These are phyloP conservation scores for Phacellophora camtschatica DNA, from an alignment of 30 jellyfish, hydroid and myxozoan genomes.

Conservation along the genomic window DNA sequence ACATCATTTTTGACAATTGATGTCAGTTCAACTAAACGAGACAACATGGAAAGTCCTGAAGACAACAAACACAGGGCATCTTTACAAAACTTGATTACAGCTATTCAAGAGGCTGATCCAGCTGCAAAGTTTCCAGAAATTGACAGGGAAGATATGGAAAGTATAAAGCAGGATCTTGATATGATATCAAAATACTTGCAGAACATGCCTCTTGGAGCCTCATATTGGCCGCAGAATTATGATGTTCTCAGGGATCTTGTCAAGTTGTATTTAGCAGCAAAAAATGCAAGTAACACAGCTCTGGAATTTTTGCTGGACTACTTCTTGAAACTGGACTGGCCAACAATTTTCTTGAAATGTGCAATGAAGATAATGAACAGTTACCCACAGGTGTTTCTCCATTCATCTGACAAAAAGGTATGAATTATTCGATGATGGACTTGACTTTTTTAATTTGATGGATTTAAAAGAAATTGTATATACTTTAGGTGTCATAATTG, in stretches of 20 bases:
- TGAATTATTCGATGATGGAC: background rate
- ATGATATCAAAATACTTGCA: conserved; percentile 64
- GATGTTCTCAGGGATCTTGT: conserved; percentile 74
- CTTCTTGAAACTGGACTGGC: conserved; percentile 80
- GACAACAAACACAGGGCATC: conserved; percentile 63
- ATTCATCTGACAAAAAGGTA: conserved; percentile 71
- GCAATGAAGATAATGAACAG: conserved; percentile 45
- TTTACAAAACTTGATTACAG: conserved; percentile 41
- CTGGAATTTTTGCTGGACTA: conserved; percentile 43
- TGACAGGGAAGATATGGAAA: conserved; percentile 60
- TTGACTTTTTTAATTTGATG: background rate
- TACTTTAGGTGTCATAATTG: too few relatives aligned
- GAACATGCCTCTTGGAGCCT: conserved; percentile 67
- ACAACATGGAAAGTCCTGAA: background rate
- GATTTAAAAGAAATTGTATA: too few relatives aligned
- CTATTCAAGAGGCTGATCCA: conserved; percentile 1
- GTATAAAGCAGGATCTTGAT: conserved; percentile 45
- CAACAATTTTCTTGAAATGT: conserved; percentile 66
- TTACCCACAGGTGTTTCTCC: conserved; percentile 82
- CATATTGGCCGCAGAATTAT: conserved; percentile 68
- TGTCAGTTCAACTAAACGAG: conserved; percentile 41
- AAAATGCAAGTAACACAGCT: conserved; percentile 20
- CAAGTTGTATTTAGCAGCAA: conserved; percentile 53
- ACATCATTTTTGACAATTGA: conserved; percentile 71
- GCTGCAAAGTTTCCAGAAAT: conserved; percentile 3